Evolutionary conservation across 2,113 vertebrate species (phyloP).

Genomic region (Porphyrio hochstetteri): DNA sequence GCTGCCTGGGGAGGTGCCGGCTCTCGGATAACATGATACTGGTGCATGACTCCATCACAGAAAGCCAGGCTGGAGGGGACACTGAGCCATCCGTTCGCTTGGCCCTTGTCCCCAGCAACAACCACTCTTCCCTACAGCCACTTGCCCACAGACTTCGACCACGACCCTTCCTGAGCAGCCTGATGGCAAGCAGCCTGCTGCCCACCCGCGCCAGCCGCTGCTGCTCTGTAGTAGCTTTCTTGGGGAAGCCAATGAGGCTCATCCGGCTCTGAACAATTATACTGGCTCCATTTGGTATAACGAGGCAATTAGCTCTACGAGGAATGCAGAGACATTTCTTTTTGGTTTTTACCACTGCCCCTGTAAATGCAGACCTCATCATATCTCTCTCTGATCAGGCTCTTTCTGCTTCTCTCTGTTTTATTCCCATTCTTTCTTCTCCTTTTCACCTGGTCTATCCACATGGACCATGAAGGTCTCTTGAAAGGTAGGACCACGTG

Average conservation of each 20-base stretch:
- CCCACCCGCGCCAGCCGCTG: not conserved
- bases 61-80: not conserved
- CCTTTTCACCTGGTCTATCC: constrained; percentile 72
- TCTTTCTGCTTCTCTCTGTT: constrained; percentile 71
- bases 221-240: not conserved
- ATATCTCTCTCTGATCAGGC: constrained; percentile 63
- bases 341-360: not conserved
- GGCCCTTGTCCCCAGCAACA: not conserved
- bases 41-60: not conserved
- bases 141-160: not conserved
- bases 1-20: not conserved
- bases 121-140: not conserved
- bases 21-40: not conserved
- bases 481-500: constrained; percentile 82
- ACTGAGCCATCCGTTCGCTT: rapidly evolving
- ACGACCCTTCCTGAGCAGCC: not conserved
- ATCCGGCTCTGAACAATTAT: not conserved
- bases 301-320: constrained; percentile 16
- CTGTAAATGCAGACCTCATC: constrained; percentile 43
- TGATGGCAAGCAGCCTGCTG: not conserved
- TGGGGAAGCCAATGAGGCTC: not conserved
- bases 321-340: not conserved
- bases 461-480: constrained; percentile 81
- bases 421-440: constrained; percentile 72
- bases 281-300: constrained; percentile 49